Percentiles rank a stretch among this genome's conserved stretches.
These are phyloP conservation scores for Elanus axillaris DNA, from an alignment of 2,113 vertebrate genomes.

Conservation along the genomic window DNA sequence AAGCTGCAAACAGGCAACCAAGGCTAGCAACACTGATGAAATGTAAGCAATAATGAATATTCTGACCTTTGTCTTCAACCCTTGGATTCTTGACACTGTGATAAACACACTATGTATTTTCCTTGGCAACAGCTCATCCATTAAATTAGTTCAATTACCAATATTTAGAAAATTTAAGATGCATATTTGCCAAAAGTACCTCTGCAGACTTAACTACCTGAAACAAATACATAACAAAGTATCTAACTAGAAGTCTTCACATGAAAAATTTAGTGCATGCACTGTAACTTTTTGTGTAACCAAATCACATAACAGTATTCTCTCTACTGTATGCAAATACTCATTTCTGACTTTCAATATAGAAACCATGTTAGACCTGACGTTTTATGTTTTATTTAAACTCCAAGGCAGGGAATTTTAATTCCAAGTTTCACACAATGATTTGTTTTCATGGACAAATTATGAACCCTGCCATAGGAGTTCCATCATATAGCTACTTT, in stretches of 20 bases:
- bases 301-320: background rate
- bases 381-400: conserved; percentile 4
- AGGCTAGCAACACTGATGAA: background rate
- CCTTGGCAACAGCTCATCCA: background rate
- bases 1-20: background rate
- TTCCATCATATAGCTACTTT: background rate
- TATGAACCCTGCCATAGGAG: background rate
- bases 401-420: background rate
- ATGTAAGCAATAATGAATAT: background rate
- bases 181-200: background rate
- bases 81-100: background rate
- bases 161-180: background rate
- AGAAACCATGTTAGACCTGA: background rate
- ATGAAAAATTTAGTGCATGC: background rate
- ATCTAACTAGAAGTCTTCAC: background rate
- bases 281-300: background rate
- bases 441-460: background rate
- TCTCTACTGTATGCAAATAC: background rate
- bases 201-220: background rate
- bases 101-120: background rate
- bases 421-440: background rate
- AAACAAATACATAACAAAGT: background rate
- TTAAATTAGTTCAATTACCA: background rate
- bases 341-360: background rate
- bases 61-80: background rate